Evolutionary conservation across 2,888 invertebrate species (phyloP).

Genomic region (Hofmannophila pseudospretella): DNA sequence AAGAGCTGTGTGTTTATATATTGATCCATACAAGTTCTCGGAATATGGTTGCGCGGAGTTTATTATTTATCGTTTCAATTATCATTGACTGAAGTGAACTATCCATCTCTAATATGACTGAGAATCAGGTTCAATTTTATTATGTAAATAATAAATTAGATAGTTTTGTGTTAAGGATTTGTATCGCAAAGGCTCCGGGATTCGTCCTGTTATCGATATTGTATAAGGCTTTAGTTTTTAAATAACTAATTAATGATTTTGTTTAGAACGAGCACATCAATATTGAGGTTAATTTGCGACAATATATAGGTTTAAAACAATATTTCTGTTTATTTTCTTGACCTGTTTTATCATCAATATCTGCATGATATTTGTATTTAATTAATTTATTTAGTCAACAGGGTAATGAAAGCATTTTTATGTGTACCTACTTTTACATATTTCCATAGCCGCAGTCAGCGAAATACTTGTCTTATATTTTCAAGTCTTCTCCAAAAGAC

Average conservation of each 20-base stretch:
- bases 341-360: conserved; percentile 9
- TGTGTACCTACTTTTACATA: background rate
- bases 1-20: conserved; percentile 8
- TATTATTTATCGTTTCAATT: conserved; percentile 4
- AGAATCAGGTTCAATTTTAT: conserved; percentile 68
- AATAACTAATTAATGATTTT: conserved; percentile 15
- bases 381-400: conserved; percentile 39
- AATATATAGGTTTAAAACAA: too few species aligned
- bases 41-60: conserved; percentile 13
- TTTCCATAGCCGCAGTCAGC: too few species aligned
- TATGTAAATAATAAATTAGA: conserved; percentile 58
- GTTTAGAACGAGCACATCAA: conserved; percentile 21
- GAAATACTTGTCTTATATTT: background rate
- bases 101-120: conserved; percentile 66
- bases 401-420: conserved; percentile 49
- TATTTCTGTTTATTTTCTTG: conserved; percentile 2
- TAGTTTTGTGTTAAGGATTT: conserved; percentile 35
- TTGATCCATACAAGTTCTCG: conserved; percentile 16
- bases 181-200: conserved; percentile 32
- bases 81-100: conserved; percentile 24
- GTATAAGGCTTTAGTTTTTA: conserved; percentile 29
- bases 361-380: conserved; percentile 2
- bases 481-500: conserved; percentile 1
- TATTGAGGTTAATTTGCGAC: conserved; percentile 16
- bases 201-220: conserved; percentile 32